These are phyloP conservation scores for Fragum fragum DNA, from an alignment of 2,888 invertebrate genomes.

Conservation along the genomic window DNA sequence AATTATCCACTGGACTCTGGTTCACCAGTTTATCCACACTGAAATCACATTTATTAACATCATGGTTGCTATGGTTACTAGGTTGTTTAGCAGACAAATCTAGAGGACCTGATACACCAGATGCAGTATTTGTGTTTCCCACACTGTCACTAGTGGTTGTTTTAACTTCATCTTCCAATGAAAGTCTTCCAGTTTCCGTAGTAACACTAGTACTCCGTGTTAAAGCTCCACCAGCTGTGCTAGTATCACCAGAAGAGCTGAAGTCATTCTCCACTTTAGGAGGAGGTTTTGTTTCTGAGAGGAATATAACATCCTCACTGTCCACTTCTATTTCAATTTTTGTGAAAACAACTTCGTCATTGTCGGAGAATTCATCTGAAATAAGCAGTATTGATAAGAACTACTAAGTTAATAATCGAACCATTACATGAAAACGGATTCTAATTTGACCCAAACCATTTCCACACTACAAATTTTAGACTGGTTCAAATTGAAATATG, in stretches of 20 bases:
- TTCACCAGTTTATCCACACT: not conserved
- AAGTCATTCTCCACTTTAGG: conserved; percentile 30
- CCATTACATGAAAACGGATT: not conserved
- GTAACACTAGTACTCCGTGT: conserved; percentile 46
- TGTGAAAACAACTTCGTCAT: conserved; percentile 77
- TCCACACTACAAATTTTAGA: no score
- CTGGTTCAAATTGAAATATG: no score
- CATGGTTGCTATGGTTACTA: conserved; percentile 1
- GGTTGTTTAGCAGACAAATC: conserved; percentile 50
- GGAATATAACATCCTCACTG: conserved; percentile 75
- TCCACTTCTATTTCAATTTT: conserved; percentile 77
- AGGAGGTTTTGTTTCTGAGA: conserved; percentile 69
- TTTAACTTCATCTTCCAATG: conserved; percentile 47
- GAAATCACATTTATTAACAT: conserved; percentile 8
- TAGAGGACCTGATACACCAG: conserved; percentile 37
- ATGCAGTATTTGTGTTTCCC: not conserved
- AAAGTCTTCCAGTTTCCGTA: conserved; percentile 42
- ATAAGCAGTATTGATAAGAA: conserved; percentile 15
- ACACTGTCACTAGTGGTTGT: not conserved
- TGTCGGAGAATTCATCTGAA: conserved; percentile 76
- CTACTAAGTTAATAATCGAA: not conserved
- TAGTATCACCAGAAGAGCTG: not conserved
- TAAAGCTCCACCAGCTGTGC: conserved; percentile 4
- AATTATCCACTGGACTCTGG: not conserved
- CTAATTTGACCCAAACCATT: not conserved